phyloP scores from a whole-genome alignment of 37 sponge, comb jelly and placozoan species.

The Chondrilla cf. caribensis region DNA sequence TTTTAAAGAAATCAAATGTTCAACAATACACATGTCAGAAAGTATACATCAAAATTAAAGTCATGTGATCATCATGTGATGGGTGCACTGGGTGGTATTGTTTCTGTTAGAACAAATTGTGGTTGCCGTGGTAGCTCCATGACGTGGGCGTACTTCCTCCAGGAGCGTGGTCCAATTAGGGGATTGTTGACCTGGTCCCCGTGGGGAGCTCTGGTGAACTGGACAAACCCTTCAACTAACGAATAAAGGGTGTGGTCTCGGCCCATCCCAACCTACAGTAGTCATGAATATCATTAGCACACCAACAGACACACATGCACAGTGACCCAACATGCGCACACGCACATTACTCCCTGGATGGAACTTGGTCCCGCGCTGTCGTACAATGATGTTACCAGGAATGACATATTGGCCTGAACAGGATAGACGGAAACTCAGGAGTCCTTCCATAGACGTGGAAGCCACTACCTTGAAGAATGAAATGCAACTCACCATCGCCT shows the following conservation, averaged over 20 bases:
- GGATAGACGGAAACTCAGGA: too few species aligned
- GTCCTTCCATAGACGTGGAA: too few species aligned
- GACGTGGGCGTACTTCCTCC: slow-evolving; percentile 54
- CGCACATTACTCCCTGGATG: slow-evolving; percentile 82
- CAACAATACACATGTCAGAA: too few species aligned
- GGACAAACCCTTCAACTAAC: slow-evolving; percentile 68
- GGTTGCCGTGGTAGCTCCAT: slow-evolving; percentile 7
- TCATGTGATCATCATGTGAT: too few species aligned
- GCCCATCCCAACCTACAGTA: slow-evolving; percentile 82
- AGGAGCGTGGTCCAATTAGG: slow-evolving; percentile 22
- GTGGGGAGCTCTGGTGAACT: slow-evolving; percentile 59
- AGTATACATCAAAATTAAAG: too few species aligned
- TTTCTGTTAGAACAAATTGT: slow-evolving; percentile 23
- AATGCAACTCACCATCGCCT: slow-evolving; percentile 58
- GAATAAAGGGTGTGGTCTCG: slow-evolving; percentile 84
- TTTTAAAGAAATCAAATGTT: too few species aligned
- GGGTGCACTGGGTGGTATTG: not conserved
- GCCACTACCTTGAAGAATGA: not conserved
- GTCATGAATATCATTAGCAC: not conserved
- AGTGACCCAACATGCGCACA: not conserved
- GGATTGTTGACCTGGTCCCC: not conserved
- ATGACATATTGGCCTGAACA: slow-evolving; percentile 67
- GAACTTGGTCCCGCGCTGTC: slow-evolving; percentile 77
- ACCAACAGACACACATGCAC: too few species aligned
- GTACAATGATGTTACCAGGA: slow-evolving; percentile 72